Base-by-base conservation (phyloP, 2,888 invertebrate species). In the Branchipolynoe longqiensis region DNA sequence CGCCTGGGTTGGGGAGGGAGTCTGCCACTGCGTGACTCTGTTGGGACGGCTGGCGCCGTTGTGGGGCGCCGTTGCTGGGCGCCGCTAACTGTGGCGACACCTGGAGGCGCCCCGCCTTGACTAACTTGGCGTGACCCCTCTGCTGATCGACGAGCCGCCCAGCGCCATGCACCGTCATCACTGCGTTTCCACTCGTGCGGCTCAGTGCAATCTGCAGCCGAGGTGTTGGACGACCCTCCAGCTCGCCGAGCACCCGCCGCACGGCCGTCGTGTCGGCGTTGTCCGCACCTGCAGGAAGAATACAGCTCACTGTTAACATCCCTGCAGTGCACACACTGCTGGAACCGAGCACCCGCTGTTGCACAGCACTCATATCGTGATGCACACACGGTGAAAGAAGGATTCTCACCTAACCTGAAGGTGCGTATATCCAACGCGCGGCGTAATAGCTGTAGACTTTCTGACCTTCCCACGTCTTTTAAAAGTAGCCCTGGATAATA, bases 271-370 rank as follows among this genome's bases (percentile, higher is more conserved):
- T 91, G 54, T 89, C 89, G 18, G 88, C 88, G 64, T 92, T 90
- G 31, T 90, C 88, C 6, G 90, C 90, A 31, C 91, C 92, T 91
- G 89, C 12, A 89, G 62, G 14, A n/a, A n/a, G n/a, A n/a, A n/a
- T n/a, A n/a, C n/a, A n/a, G n/a, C n/a, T n/a, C n/a, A n/a, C n/a
- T n/a, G n/a, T n/a, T n/a, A n/a, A n/a, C n/a, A n/a, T n/a, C n/a
- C n/a, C n/a, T n/a, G n/a, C n/a, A n/a, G n/a, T n/a, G n/a, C n/a
- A n/a, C n/a, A n/a, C n/a, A n/a, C n/a, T n/a, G n/a, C n/a, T n/a
- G n/a, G n/a, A n/a, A n/a, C n/a, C n/a, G n/a, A n/a, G n/a, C n/a
- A n/a, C n/a, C n/a, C n/a, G n/a, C n/a, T n/a, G n/a, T n/a, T n/a
- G n/a, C n/a, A n/a, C n/a, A n/a, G n/a, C n/a, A n/a, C n/a, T n/a